A percentile compares a stretch with the other conserved stretches of the same genome.
phyloP scores from a whole-genome alignment of 1,140 invertebrate species.

The Trachymyrmex septentrionalis region DNA sequence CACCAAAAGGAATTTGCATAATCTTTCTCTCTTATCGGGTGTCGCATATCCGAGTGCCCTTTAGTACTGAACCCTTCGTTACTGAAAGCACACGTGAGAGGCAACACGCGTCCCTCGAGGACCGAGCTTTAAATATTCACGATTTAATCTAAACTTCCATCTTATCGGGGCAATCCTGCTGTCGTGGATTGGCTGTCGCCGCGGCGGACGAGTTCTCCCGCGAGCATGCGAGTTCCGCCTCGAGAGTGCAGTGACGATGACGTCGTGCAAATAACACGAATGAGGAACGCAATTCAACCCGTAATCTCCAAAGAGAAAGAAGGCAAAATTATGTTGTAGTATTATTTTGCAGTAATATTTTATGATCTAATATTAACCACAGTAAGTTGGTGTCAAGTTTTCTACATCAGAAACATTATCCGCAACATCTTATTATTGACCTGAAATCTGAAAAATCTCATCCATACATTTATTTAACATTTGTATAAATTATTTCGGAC shows the following conservation, averaged over 20 bases:
- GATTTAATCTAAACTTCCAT: constrained; percentile 78
- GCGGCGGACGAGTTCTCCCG: constrained; percentile 42
- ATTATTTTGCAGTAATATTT: constrained; percentile 36
- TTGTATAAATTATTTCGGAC: neutral
- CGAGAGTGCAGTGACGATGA: neutral
- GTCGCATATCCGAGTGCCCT: constrained; percentile 23
- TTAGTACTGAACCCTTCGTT: constrained; percentile 13
- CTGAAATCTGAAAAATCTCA: neutral
- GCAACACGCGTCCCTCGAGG: constrained; percentile 1
- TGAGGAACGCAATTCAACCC: constrained; percentile 16
- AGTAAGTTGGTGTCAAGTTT: neutral
- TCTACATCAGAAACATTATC: neutral
- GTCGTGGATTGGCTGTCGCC: constrained; percentile 63
- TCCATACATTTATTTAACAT: neutral
- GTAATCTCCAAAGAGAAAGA: neutral
- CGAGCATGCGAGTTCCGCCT: constrained; percentile 37
- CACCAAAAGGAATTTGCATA: constrained; percentile 67
- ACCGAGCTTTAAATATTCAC: constrained; percentile 74
- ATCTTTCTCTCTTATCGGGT: constrained; percentile 59
- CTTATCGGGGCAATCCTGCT: constrained; percentile 66
- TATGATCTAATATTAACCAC: neutral
- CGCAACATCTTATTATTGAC: neutral
- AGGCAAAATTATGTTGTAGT: constrained; percentile 1
- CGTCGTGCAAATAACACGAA: constrained; percentile 30
- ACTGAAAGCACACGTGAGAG: constrained; percentile 1